Percentiles rank a stretch among this genome's conserved stretches.
Conservation (phyloP, 2,888 invertebrate genomes). For the Conistra vaccinii region DNA sequence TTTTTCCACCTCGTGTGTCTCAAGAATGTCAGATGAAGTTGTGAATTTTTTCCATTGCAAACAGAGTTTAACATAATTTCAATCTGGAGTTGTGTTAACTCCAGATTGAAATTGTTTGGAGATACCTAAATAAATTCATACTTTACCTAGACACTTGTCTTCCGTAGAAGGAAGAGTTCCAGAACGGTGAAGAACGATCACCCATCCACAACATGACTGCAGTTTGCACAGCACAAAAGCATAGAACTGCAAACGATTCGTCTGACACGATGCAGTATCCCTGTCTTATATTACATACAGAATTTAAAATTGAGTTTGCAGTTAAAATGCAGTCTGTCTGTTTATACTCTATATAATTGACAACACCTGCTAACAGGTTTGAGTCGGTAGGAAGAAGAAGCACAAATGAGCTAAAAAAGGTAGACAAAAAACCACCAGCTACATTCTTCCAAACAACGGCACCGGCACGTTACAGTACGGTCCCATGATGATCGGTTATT, state of each 20-base stretch:
- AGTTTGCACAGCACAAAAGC: slow-evolving; percentile 4
- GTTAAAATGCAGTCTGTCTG: slow-evolving; percentile 5
- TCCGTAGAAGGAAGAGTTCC: not conserved
- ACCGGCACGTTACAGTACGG: slow-evolving; percentile 72
- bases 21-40: slow-evolving; percentile 33
- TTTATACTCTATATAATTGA: slow-evolving; percentile 7
- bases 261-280: slow-evolving; percentile 1
- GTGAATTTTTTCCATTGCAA: slow-evolving; percentile 3
- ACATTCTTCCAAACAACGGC: slow-evolving; percentile 65
- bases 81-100: not conserved
- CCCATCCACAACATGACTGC: slow-evolving; percentile 1
- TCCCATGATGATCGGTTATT: slow-evolving; percentile 79
- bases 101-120: too few relatives aligned
- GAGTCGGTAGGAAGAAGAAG: slow-evolving; percentile 36
- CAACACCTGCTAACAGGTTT: slow-evolving; percentile 32
- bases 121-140: not conserved
- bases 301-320: slow-evolving; percentile 18
- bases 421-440: slow-evolving; percentile 42
- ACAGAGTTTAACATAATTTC: slow-evolving; percentile 2
- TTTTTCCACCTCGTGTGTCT: slow-evolving; percentile 33
- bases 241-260: not conserved
- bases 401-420: slow-evolving; percentile 29
- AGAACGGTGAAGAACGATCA: not conserved
- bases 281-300: not conserved
- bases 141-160: not conserved